phyloP scores from a whole-genome alignment of 2,888 invertebrate genomes.

The Asteroscopus sphinx region DNA sequence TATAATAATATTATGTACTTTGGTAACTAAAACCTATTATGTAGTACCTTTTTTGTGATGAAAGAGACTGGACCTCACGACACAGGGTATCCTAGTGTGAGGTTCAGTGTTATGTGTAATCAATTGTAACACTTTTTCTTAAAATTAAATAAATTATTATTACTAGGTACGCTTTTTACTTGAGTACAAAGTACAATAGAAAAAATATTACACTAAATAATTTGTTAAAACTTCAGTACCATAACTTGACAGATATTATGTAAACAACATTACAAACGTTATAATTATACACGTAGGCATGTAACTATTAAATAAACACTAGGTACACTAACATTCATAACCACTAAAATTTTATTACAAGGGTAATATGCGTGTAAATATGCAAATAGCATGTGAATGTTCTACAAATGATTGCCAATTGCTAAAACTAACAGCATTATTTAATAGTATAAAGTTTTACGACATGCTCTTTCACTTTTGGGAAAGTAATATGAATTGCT shows the following conservation, averaged over 20 bases:
- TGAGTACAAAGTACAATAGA: no score
- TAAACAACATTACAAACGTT: not conserved
- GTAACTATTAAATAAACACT: constrained; percentile 8
- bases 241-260: not conserved
- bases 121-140: no score
- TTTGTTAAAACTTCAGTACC: no score
- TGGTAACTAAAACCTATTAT: no score
- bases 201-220: no score
- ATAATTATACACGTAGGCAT: not conserved
- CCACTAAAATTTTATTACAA: constrained; percentile 13
- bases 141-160: no score
- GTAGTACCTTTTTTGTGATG: no score
- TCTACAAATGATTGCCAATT: constrained; percentile 39
- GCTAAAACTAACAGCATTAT: constrained; percentile 41
- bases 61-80: no score
- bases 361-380: constrained; percentile 35
- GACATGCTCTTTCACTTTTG: constrained; percentile 49
- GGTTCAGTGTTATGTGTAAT: no score
- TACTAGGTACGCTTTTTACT: no score
- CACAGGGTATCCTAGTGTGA: no score
- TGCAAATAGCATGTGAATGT: constrained; percentile 38
- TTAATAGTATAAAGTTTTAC: constrained; percentile 35
- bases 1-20: no score
- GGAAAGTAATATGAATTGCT: constrained; percentile 41
- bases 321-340: constrained; percentile 10